Percentiles rank a stretch among this genome's conserved stretches.
These are phyloP conservation scores for Setipinna tenuifilis DNA, from an alignment of 2,797 vertebrate genomes.

Conservation along the genomic window DNA sequence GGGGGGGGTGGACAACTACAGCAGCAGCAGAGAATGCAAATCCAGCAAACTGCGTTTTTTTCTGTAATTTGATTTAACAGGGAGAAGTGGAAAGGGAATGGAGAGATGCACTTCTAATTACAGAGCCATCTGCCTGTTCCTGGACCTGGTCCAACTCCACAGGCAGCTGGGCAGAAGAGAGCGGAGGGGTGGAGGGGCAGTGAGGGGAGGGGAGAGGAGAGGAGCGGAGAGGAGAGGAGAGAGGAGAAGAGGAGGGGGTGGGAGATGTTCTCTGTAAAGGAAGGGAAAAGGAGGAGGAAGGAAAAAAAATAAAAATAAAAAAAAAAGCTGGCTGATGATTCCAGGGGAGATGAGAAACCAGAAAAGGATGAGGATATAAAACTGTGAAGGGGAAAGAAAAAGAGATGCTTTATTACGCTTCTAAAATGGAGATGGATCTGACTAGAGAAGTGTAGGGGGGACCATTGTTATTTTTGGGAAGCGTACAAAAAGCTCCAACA, in stretches of 20 bases:
- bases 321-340: slow-evolving; percentile 58
- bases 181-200: slow-evolving; percentile 54
- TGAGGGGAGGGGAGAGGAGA: slow-evolving; percentile 29
- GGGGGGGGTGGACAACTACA: slow-evolving; percentile 53
- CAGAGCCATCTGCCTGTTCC: slow-evolving; percentile 88
- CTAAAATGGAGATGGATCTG: slow-evolving; percentile 79
- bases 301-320: slow-evolving; percentile 37
- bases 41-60: slow-evolving; percentile 83
- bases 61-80: slow-evolving; percentile 91
- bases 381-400: slow-evolving; percentile 57
- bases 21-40: slow-evolving; percentile 81
- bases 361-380: slow-evolving; percentile 68
- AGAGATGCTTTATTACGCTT: slow-evolving; percentile 2
- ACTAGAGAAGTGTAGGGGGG: slow-evolving; percentile 73
- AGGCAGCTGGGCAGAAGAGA: slow-evolving; percentile 85
- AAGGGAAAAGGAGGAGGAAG: slow-evolving; percentile 23
- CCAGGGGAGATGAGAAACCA: slow-evolving; percentile 47
- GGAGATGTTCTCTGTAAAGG: slow-evolving; percentile 49
- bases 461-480: slow-evolving; percentile 75
- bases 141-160: slow-evolving; percentile 85
- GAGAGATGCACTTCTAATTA: slow-evolving; percentile 87
- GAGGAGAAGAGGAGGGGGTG: slow-evolving; percentile 23
- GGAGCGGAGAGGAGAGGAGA: slow-evolving; percentile 45
- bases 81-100: slow-evolving; percentile 85
- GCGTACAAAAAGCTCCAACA: slow-evolving; percentile 74